Evolutionary conservation across 2,797 vertebrate species (phyloP).

Genomic region (Hemibagrus guttatus): DNA sequence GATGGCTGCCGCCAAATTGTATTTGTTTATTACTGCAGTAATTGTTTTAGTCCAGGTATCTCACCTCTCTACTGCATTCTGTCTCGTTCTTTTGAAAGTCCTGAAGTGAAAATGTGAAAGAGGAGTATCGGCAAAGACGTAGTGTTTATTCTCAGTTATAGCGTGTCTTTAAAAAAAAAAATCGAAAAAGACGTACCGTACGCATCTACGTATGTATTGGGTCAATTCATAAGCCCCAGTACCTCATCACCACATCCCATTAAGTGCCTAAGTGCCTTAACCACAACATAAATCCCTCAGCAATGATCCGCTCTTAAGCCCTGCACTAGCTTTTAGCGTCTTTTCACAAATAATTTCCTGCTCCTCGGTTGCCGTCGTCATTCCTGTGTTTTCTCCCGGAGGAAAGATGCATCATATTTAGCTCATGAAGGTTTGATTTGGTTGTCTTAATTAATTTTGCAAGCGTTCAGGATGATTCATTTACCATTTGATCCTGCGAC

Average conservation of each 20-base stretch:
- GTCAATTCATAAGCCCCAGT: constrained; percentile 20
- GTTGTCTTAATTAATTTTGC: constrained; percentile 56
- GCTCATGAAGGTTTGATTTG: constrained; percentile 59
- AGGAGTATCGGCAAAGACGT: not conserved
- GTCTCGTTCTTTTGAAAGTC: no score
- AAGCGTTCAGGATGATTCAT: constrained; percentile 53
- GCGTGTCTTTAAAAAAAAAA: not conserved
- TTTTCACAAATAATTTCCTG: constrained; percentile 17
- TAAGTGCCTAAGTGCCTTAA: constrained; percentile 18
- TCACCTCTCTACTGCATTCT: not conserved
- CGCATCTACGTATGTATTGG: not conserved
- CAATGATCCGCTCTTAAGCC: constrained; percentile 38
- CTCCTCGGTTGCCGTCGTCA: not conserved
- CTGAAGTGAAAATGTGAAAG: not conserved
- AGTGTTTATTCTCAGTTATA: not conserved
- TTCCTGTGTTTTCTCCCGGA: constrained; percentile 14
- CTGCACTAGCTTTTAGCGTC: not conserved
- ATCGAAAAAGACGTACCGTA: not conserved
- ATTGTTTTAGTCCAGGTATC: not conserved
- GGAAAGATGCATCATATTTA: constrained; percentile 49
- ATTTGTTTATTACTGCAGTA: constrained; percentile 10
- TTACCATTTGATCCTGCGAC: constrained; percentile 55
- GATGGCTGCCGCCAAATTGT: constrained; percentile 17
- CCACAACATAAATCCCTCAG: constrained; percentile 44
- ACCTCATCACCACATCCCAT: constrained; percentile 16